A percentile compares a stretch with the other conserved stretches of the same genome.
Evolutionary conservation across 2,888 invertebrate species (phyloP).

Genomic region (Ypsolopha scabrella): DNA sequence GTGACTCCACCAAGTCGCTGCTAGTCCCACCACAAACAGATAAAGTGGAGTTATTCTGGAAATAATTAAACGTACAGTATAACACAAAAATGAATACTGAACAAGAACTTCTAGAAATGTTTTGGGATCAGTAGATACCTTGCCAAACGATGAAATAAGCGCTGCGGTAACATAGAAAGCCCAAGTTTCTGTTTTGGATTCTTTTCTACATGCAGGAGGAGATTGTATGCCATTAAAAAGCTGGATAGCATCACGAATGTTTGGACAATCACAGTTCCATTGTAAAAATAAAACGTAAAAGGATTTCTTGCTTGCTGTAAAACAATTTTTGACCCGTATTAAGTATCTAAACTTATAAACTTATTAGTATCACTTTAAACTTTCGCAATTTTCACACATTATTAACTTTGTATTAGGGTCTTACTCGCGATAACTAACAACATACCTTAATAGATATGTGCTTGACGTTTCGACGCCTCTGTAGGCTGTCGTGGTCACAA

Average conservation of each 20-base stretch:
- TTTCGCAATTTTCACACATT: no score
- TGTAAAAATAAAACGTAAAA: slow-evolving; percentile 13
- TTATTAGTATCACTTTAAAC: no score
- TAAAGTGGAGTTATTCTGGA: slow-evolving; percentile 34
- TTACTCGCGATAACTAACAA: no score
- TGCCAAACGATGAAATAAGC: slow-evolving; percentile 17
- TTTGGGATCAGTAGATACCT: slow-evolving; percentile 20
- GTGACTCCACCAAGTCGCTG: slow-evolving; percentile 37
- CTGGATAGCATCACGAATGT: slow-evolving; percentile 37
- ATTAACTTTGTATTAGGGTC: no score
- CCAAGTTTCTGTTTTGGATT: slow-evolving; percentile 13
- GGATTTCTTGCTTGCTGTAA: background rate
- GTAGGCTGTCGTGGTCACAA: no score
- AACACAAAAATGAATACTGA: background rate
- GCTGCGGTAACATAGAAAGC: slow-evolving; percentile 23
- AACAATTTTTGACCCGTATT: no score
- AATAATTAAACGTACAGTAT: background rate
- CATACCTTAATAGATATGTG: no score
- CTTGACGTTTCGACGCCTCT: no score
- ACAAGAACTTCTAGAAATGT: background rate
- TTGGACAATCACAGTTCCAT: slow-evolving; percentile 41
- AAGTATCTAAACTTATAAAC: no score
- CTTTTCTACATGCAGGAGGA: slow-evolving; percentile 19
- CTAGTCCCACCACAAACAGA: slow-evolving; percentile 33
- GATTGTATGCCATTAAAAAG: slow-evolving; percentile 40